Base-by-base conservation (phyloP, 2,888 invertebrate genomes). In the Eilema sororculum region DNA sequence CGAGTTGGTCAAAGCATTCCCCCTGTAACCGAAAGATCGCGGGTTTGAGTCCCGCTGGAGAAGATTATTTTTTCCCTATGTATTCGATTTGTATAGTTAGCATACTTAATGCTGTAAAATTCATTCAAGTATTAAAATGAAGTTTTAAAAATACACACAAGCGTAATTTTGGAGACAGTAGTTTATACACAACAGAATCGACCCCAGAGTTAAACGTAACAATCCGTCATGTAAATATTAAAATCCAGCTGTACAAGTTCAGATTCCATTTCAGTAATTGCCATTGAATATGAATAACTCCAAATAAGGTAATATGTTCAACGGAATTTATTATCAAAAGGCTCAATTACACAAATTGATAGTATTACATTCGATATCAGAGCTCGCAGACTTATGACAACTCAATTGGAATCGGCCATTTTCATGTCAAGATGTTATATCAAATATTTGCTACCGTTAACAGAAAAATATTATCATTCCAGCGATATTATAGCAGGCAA, bases 301-400 rank as follows among this genome's bases (percentile, higher is more conserved):
- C 16, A 58, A 46, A 64, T 25, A 24, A 57, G 13, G 62, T 24
- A 37, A 57, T 68, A 62, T 22, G 12, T n/a, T 56, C 25, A 37
- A 63, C 20, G 60, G 65, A 75, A 72, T 75, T 66, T 68, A 63
- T 56, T 57, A 78, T 78, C 78, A 80, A 78, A 70, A 52, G 22
- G 10, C 52, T 16, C 62, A 73, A 80, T 81, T 74, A 76, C 33
- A 57, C 28, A 70, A 82, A 80, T 82, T 78, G 63, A 58, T 69
- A 20, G 28, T 22, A 68, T 72, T 73, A 72, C 62, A 59, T 68
- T 10, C 70, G 60, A 70, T 69, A 72, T 81, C 75, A 80, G 81
- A 82, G 60, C 6, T n/a, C 8, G 61, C 62, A 30, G 25, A 71
- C 63, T 56, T 71, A 56, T 69, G 78, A 82, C 82, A 72, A 71